A percentile compares a stretch with the other conserved stretches of the same genome.
These are phyloP conservation scores for Thymelicus sylvestris DNA, from an alignment of 2,888 invertebrate species.

Conservation along the genomic window DNA sequence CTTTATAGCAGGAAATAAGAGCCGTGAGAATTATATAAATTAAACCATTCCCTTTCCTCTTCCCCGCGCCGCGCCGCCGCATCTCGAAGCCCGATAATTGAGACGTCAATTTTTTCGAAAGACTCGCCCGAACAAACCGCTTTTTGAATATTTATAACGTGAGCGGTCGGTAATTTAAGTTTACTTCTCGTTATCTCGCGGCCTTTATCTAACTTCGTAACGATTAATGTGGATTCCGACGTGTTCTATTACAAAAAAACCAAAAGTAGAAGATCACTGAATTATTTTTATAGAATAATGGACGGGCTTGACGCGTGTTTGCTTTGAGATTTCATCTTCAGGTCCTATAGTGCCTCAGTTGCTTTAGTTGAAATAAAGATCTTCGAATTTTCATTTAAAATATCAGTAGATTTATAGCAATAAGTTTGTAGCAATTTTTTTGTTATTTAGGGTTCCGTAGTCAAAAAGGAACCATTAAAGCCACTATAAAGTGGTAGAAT, in stretches of 20 bases:
- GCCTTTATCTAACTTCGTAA: slow-evolving; percentile 64
- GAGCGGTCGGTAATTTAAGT: slow-evolving; percentile 75
- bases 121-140: slow-evolving; percentile 50
- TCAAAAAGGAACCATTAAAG: too few species aligned
- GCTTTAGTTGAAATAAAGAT: not conserved
- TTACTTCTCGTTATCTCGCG: slow-evolving; percentile 75
- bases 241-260: slow-evolving; percentile 41
- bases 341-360: not conserved
- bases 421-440: too few species aligned
- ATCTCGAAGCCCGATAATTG: slow-evolving; percentile 73
- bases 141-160: slow-evolving; percentile 81
- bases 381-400: not conserved
- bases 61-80: slow-evolving; percentile 42
- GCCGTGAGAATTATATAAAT: slow-evolving; percentile 82
- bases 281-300: slow-evolving; percentile 28
- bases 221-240: slow-evolving; percentile 54
- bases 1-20: slow-evolving; percentile 77
- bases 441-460: too few species aligned
- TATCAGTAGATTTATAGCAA: too few species aligned
- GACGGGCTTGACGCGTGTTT: slow-evolving; percentile 27
- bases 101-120: slow-evolving; percentile 81
- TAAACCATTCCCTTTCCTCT: slow-evolving; percentile 56
- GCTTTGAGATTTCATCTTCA: slow-evolving; percentile 7
- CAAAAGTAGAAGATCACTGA: slow-evolving; percentile 15
- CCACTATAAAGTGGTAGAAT: too few species aligned